A percentile compares a stretch with the other conserved stretches of the same genome.
Evolutionary conservation across 2,888 invertebrate species (phyloP).

Genomic region (Brenthis ino): DNA sequence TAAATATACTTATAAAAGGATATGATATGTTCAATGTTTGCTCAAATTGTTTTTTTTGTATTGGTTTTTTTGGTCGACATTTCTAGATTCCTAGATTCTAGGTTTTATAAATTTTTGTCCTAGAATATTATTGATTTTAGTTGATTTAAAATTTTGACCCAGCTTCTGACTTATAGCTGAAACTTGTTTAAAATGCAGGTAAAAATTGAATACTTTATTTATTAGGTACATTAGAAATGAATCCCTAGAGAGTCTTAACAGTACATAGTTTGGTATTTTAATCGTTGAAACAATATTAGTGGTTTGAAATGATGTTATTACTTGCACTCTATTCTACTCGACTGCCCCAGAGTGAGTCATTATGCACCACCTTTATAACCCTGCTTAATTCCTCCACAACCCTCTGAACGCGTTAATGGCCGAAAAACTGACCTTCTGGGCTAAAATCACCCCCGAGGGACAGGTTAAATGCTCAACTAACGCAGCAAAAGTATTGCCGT

Average conservation of each 20-base stretch:
- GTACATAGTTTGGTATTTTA: slow-evolving; percentile 16
- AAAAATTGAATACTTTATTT: background rate
- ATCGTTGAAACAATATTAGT: slow-evolving; percentile 32
- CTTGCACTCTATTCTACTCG: slow-evolving; percentile 41
- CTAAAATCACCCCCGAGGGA: slow-evolving; percentile 66
- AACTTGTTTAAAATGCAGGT: no score
- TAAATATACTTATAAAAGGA: background rate
- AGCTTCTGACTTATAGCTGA: no score
- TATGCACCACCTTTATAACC: slow-evolving; percentile 71
- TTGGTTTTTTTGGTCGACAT: no score
- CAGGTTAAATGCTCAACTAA: slow-evolving; percentile 66
- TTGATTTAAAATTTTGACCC: no score
- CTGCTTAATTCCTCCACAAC: slow-evolving; percentile 65
- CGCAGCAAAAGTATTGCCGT: slow-evolving; percentile 47
- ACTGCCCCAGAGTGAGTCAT: slow-evolving; percentile 73
- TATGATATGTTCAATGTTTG: no score
- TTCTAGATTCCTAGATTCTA: no score
- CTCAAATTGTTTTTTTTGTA: no score
- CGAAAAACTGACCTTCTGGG: slow-evolving; percentile 79
- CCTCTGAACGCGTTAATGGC: slow-evolving; percentile 75
- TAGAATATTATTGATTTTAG: no score
- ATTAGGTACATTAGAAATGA: background rate
- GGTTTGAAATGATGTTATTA: slow-evolving; percentile 34
- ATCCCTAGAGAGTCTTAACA: slow-evolving; percentile 8
- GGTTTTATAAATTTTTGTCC: no score